These are phyloP conservation scores for Apis florea DNA, from an alignment of 1,140 invertebrate genomes.

Conservation along the genomic window DNA sequence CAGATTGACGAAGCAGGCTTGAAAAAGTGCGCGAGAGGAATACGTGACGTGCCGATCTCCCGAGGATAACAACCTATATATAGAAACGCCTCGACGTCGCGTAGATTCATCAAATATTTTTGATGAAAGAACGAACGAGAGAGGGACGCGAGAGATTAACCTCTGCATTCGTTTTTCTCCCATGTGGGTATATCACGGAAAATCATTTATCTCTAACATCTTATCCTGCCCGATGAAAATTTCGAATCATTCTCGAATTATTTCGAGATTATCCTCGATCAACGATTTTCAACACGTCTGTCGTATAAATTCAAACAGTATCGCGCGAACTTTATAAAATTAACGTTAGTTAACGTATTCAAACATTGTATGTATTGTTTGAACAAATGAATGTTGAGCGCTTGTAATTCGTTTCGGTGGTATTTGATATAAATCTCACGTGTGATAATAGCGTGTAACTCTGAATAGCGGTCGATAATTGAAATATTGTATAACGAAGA, in stretches of 20 bases:
- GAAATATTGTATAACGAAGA: background rate
- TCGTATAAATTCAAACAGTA: background rate
- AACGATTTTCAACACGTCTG: conserved; percentile 49
- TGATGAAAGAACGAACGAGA: conserved; percentile 55
- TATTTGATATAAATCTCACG: background rate
- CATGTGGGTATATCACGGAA: conserved; percentile 12
- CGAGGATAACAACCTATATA: conserved; percentile 52
- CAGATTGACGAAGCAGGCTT: background rate
- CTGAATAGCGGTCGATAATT: background rate
- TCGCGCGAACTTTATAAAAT: background rate
- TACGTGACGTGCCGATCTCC: conserved; percentile 13
- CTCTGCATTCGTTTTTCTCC: conserved; percentile 40
- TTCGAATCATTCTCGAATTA: no score
- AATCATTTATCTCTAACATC: conserved; percentile 48
- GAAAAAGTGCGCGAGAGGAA: conserved; percentile 27
- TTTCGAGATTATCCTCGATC: conserved; percentile 31
- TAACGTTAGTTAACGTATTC: background rate
- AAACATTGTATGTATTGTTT: background rate
- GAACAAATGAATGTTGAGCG: background rate
- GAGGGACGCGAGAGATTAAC: conserved; percentile 63
- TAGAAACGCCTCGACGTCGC: conserved; percentile 54
- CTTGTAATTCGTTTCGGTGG: background rate
- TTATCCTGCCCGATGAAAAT: conserved; percentile 23
- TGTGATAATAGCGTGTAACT: background rate
- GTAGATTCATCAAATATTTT: conserved; percentile 64